Evolutionary conservation across 2,888 invertebrate genomes (phyloP), one percentile per base, ranked within the genome.

Genomic region (Eupithecia subfuscata): DNA sequence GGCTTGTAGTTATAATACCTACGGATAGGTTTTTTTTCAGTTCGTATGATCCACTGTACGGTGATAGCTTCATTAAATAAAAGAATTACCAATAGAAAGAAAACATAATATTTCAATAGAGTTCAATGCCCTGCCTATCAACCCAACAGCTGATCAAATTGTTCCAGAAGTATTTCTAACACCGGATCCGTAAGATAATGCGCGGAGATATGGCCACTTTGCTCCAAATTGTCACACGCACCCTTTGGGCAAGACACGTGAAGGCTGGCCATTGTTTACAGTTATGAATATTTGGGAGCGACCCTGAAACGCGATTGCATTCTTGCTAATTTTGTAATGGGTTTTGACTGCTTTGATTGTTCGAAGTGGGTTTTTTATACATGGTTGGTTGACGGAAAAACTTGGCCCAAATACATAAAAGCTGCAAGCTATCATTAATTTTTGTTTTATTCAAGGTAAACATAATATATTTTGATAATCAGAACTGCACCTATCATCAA

Each of bases 201-300:
- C 11, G 14, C 43, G 69, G 71, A 63, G 68, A 71, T 40, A 69
- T 34, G 75, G 14, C 25, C 63, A 75, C 69, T 75, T 75, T 56
- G 30, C 63, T 71, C 69, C 16, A n/a, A 71, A 63, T 71, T 34
- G 78, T 75, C 75, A 78, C 76, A 78, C 86, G 52, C 67, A 63
- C 40, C 65, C 75, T 79, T 82, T 82, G 77, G 77, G 83, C 82
- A 84, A 86, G 84, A 84, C 70, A 74, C 63, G 75, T 89, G 89
- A 89, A 90, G 90, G 90, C 75, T 82, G 77, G 1, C 82, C 74
- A 87, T 89, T 90, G 90, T 89, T 81, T 69, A 52, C 76, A 6
- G 68, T 68, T 68, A 77, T 76, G 79, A 79, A 78, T 78, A 74
- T 81, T 82, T 82, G 81, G 78, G 82, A 82, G 81, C 75, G 73